Evolutionary conservation across 1,140 invertebrate genomes (phyloP), one percentile per base, ranked within the genome.

Genomic region (Solenopsis fugax): DNA sequence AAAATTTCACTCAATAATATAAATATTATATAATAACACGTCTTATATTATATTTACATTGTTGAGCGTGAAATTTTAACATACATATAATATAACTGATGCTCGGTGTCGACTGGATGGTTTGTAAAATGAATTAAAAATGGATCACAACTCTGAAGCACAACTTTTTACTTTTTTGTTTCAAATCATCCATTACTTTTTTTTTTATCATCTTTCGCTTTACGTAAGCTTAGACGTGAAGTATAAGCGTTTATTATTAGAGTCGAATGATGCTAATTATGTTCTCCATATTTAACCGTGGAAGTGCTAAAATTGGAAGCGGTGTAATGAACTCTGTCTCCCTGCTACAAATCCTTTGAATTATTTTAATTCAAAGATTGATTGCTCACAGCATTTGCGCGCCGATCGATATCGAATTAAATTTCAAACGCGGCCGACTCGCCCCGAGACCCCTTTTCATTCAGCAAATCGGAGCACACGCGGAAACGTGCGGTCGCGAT

Each of bases 391-490:
- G 29, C 77, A 24, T 45, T 72, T 56, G 58, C 24, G 24, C n/a
- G 18, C 37, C 56, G 86, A 18, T 65, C 64, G 64, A 41, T 65
- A 65, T 65, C 9, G 10, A 71, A 87, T 88, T 80, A 75, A 89
- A 84, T 89, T 90, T 52, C 45, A 34, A 76, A 24, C 62, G 50
- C 5, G 45, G 29, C 45, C 50, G 13, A 18, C 16, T 73, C 41
- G n/a, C 13, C 37, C 4, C 54, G 41, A 84, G 69, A 37, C 69
- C 41, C 24, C 4, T 34, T 62, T 75, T 54, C 54, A 24, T 62
- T 73, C 69, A 41, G 54, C 54, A 37, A 75, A 84, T 73, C 48
- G 69, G 41, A 84, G 13, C 80, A 73, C 54, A 41, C 50, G 24
- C 37, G 80, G 54, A 82, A 82, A 73, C 18, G 52, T 73, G 67